Conservation (phyloP, 2,797 vertebrate genomes). For the Leptoclinus maculatus region DNA sequence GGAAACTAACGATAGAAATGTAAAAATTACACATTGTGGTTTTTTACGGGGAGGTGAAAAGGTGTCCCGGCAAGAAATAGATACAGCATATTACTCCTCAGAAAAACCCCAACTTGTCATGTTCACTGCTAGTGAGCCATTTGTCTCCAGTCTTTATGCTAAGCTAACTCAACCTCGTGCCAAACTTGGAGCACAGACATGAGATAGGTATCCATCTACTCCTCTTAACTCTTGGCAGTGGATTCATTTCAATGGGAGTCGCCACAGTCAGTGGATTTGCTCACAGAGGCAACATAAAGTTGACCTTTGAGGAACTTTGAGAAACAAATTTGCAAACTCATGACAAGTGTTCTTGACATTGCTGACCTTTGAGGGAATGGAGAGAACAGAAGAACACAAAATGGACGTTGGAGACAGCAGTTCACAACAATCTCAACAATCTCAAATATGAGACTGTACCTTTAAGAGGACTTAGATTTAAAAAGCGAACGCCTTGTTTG, state of each 20-base stretch:
- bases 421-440: neutral
- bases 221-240: neutral
- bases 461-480: slow-evolving; percentile 6
- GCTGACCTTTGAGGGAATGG: neutral
- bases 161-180: neutral
- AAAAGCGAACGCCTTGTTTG: slow-evolving; percentile 41
- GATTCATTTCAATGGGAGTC: neutral
- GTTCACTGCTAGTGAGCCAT: neutral
- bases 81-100: neutral
- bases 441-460: neutral
- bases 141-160: neutral
- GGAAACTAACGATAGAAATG: slow-evolving; percentile 4
- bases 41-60: neutral
- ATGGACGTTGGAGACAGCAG: neutral
- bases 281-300: neutral
- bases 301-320: neutral
- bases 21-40: neutral
- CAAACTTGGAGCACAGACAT: neutral
- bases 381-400: neutral
- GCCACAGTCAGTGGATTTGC: neutral
- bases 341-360: neutral
- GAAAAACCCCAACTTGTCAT: neutral
- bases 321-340: neutral
- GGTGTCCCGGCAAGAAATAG: neutral
- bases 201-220: neutral